Base-by-base conservation (phyloP, 2,113 vertebrate species). In the Paratilapia polleni region DNA sequence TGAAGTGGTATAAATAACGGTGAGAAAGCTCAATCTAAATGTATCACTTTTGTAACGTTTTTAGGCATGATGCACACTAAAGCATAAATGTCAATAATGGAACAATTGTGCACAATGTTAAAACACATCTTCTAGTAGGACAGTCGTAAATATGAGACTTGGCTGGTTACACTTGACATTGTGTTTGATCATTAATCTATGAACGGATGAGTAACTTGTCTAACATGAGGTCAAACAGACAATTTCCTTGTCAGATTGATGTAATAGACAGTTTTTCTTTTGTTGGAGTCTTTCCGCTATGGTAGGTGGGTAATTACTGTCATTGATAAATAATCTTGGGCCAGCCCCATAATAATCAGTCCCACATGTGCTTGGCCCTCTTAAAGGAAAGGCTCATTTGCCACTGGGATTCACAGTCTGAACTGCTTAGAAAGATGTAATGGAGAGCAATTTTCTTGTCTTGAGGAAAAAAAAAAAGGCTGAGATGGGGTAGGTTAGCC, bases 381-480 rank as follows among this genome's bases (percentile, higher is more conserved):
- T 87, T 92, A 88, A 91, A 94, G 82, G 90, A 92, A 91, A 88
- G 85, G 82, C 88, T 95, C 87, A 94, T 95, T 94, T 92, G 89
- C 86, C 87, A 83, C 84, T 74, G 90, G 85, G 93, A 94, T 93
- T 93, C 93, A 88, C 89, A 93, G 91, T 87, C 93, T 91, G 93
- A 91, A 94, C 92, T 89, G 85, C 93, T 95, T 92, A 91, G 91
- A 86, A 87, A 83, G 91, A 92, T 88, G 92, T 95, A 94, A 96
- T 94, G 90, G 93, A 92, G 82, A 88, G 91, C 91, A 94, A 95
- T 96, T 96, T 96, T 95, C 94, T 93, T 93, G 94, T 96, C 95
- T 94, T 85, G 88, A 81, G 80, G 59, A 8, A 54, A 28, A 28
- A 24, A 8, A 0, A 77, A 79, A 74, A 60, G 62, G 15, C 61